Evolutionary conservation across 2,888 invertebrate genomes (phyloP).

Genomic region (Perdita meconis): DNA sequence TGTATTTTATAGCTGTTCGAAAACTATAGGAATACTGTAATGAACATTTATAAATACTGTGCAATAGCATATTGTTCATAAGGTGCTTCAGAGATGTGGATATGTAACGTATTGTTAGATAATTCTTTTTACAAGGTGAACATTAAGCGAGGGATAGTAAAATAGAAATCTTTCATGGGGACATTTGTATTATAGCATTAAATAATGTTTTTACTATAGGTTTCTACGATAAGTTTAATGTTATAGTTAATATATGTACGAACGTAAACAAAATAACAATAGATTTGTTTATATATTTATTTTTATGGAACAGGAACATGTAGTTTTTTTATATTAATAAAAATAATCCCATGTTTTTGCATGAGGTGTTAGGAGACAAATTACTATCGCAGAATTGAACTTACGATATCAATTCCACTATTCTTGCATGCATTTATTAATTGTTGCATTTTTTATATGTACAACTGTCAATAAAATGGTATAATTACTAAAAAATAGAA

Average conservation of each 20-base stretch:
- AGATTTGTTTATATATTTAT: conserved; percentile 44
- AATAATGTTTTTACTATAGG: conserved; percentile 24
- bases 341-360: conserved; percentile 33
- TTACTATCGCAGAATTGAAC: conserved; percentile 9
- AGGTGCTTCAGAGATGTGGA: conserved; percentile 27
- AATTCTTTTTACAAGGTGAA: conserved; percentile 39
- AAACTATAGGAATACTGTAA: conserved; percentile 19
- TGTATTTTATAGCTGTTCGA: conserved; percentile 42
- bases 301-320: conserved; percentile 38
- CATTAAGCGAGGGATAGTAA: conserved; percentile 25
- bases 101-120: conserved; percentile 20
- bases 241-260: conserved; percentile 39
- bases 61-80: conserved; percentile 21
- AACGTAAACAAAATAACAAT: conserved; percentile 27
- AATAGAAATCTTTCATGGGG: conserved; percentile 12
- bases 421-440: conserved; percentile 33
- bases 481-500: conserved; percentile 9
- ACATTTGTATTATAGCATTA: conserved; percentile 36
- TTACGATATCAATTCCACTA: conserved; percentile 10
- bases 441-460: conserved; percentile 15
- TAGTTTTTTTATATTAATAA: conserved; percentile 46
- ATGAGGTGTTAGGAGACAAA: conserved; percentile 9
- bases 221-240: conserved; percentile 43
- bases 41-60: conserved; percentile 26
- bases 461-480: conserved; percentile 23